Base-by-base conservation (phyloP, 2,113 vertebrate genomes). In the Telmatochromis sp. region DNA sequence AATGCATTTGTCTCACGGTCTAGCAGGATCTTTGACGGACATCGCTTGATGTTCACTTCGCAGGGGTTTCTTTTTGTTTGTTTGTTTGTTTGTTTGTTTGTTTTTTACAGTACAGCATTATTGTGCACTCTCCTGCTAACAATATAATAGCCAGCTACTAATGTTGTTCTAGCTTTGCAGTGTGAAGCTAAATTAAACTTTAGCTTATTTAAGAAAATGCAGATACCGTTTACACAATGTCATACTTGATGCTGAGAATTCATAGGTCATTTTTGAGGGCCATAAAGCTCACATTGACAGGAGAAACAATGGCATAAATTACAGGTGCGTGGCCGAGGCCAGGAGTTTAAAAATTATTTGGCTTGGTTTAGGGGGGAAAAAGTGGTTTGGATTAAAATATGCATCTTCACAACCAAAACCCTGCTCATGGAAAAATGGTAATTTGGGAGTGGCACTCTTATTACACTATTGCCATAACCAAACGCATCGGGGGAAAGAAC, bases 281-380 rank as follows among this genome's bases (percentile, higher is more conserved):
- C 65, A 45, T 42, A 9, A 73, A 45, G 21, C 21, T 0, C 65
- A 45, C 33, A 45, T 45, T 15, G 14, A 45, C 65, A 71, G 19
- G n/a, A 9, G 21, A 17, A 75, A 47, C 21, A 42, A 17, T 75
- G 40, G 21, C 21, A 28, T 28, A 65, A 65, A 35, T 35, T 35
- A 35, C 9, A 65, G 31, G n/a, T 65, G 17, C 1, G 6, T 65
- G 31, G 60, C 0, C 0, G 1, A 35, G 31, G 9, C 10, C 60
- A n/a, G 6, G 31, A 65, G 60, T 45, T 42, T 42, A 10, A 42
- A 26, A 3, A 10, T 9, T 4, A 73, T 23, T 42, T 45, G 2
- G 21, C 12, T 23, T 4, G 35, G 35, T 68, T 71, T 45, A 10
- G 37, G 13, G n/a, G 31, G 1, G 0, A 0, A 0, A n/a, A 7